Evolutionary conservation across 1,140 invertebrate genomes (phyloP), one percentile per base, ranked within the genome.

Genomic region (Drosophila athabasca): DNA sequence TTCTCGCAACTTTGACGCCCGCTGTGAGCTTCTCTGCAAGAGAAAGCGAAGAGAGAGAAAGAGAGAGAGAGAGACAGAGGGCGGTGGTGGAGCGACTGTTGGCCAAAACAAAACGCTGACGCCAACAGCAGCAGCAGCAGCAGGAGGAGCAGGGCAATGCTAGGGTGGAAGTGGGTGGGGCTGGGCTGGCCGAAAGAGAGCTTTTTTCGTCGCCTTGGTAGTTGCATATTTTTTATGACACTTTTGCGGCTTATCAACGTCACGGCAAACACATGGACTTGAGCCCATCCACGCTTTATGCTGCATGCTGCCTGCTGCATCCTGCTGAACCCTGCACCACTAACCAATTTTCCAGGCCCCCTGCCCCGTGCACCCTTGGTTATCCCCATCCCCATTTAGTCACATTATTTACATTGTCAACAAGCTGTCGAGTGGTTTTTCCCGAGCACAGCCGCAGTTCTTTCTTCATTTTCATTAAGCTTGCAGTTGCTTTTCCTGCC

Each of bases 171-270:
- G 17, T 19, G 17, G 17, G 17, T 19, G 17, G 17, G 1, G 1
- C 29, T 35, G 31, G 46, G 52, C 58, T 68, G 35, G 17, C 45
- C 45, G 11, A 48, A 48, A 48, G 49, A 66, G 55, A 66, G 49
- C 50, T 61, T 68, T 71, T 71, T 71, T 62, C 62, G 50, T 52
- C 69, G 70, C 71, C 73, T 64, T 74, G 70, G 55, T 81, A 81
- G 82, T 79, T 82, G 79, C 83, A 88, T 69, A 88, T 82, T 88
- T 87, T 87, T 83, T 88, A 87, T 87, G 83, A 87, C 79, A 87
- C 79, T 87, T 87, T 87, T 88, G 83, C 64, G 82, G 82, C 82
- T 87, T 87, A 87, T 87, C 82, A 87, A 88, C 83, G 83, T 87
- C 83, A 88, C 19, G 22, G 66, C 79, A 76, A 83, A 83, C 82